Evolutionary conservation across 2,888 invertebrate genomes (phyloP).

Genomic region (Auanema sp.): DNA sequence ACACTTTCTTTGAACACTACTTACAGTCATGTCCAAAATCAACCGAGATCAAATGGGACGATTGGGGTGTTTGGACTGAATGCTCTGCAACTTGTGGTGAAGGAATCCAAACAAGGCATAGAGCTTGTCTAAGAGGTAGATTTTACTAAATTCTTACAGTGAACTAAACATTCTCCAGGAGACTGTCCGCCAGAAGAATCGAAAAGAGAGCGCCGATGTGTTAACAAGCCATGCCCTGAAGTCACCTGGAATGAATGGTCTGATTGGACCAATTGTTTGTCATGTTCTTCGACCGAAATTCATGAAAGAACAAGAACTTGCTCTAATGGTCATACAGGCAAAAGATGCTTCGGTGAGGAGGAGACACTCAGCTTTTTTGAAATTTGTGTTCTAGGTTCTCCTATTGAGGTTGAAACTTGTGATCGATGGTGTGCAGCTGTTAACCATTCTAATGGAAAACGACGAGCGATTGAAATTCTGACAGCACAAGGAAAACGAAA

Average conservation of each 20-base stretch:
- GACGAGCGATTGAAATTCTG: slow-evolving; percentile 11
- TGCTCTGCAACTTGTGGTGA: slow-evolving; percentile 58
- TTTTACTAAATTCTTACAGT: too few relatives aligned
- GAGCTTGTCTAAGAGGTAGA: slow-evolving; percentile 23
- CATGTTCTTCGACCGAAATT: slow-evolving; percentile 40
- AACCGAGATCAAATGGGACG: slow-evolving; percentile 30
- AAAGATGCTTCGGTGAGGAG: slow-evolving; percentile 7
- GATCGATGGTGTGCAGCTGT: slow-evolving; percentile 33
- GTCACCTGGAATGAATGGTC: slow-evolving; percentile 69
- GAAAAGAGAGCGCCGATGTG: slow-evolving; percentile 29
- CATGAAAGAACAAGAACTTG: slow-evolving; percentile 22
- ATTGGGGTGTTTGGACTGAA: slow-evolving; percentile 46
- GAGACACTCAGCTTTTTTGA: not conserved
- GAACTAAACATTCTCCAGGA: not conserved
- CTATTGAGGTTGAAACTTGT: slow-evolving; percentile 43
- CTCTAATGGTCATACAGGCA: slow-evolving; percentile 9
- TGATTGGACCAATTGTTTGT: slow-evolving; percentile 70
- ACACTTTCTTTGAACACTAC: not conserved
- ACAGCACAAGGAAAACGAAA: slow-evolving; percentile 14
- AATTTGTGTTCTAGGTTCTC: slow-evolving; percentile 28
- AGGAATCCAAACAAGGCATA: slow-evolving; percentile 40
- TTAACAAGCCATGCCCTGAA: slow-evolving; percentile 27
- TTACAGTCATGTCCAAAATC: slow-evolving; percentile 31
- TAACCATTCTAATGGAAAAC: not conserved
- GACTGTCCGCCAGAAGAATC: slow-evolving; percentile 21